A percentile compares a stretch with the other conserved stretches of the same genome.
Evolutionary conservation across 2,113 vertebrate species (phyloP).

Genomic region (Hyla sarda): DNA sequence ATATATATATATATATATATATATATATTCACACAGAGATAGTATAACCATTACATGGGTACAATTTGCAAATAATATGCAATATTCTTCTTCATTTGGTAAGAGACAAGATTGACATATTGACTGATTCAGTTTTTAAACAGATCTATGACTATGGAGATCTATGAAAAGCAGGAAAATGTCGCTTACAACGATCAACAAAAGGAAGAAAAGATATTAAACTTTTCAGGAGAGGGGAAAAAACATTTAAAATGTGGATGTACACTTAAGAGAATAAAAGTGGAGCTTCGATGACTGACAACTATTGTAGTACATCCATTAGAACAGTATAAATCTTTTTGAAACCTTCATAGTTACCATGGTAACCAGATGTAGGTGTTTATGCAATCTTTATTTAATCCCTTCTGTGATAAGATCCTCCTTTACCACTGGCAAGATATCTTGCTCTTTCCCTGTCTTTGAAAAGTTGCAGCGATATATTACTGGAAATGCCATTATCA

Average conservation of each 20-base stretch:
- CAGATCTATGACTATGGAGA: slow-evolving; percentile 23
- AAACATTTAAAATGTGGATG: slow-evolving; percentile 35
- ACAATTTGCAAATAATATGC: not conserved
- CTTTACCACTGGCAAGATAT: slow-evolving; percentile 38
- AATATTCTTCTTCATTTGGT: not conserved
- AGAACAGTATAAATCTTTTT: slow-evolving; percentile 39
- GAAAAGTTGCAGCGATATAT: slow-evolving; percentile 35
- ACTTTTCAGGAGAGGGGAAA: slow-evolving; percentile 10
- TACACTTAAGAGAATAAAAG: slow-evolving; percentile 39
- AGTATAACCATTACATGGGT: no score
- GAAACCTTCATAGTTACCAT: slow-evolving; percentile 32
- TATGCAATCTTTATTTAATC: slow-evolving; percentile 50
- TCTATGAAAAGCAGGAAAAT: not conserved
- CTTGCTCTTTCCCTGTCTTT: slow-evolving; percentile 13
- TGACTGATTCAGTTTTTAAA: slow-evolving; percentile 25
- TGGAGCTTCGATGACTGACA: slow-evolving; percentile 24
- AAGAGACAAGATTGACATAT: not conserved
- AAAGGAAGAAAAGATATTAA: slow-evolving; percentile 2
- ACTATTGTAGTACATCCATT: slow-evolving; percentile 44
- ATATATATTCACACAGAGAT: no score
- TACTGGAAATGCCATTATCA: slow-evolving; percentile 43
- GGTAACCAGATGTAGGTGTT: slow-evolving; percentile 48
- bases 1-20: not conserved
- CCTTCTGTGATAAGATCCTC: slow-evolving; percentile 44
- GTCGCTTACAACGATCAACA: not conserved